Evolutionary conservation across 2,888 invertebrate genomes (phyloP).

Genomic region (Athetis lepigone): DNA sequence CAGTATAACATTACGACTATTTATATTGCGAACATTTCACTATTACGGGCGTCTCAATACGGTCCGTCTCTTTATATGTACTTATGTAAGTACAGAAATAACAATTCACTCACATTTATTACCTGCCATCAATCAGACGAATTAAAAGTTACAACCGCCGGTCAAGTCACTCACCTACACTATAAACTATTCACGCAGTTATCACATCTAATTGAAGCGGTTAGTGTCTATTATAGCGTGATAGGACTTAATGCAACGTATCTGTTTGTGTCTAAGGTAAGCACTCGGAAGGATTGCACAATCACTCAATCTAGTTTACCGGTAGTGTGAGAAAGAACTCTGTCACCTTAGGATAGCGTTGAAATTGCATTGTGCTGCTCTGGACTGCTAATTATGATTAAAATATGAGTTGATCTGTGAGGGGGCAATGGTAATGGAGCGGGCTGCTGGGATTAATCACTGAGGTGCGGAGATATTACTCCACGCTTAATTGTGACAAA

Average conservation of each 20-base stretch:
- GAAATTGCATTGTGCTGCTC: slow-evolving; percentile 24
- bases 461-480: slow-evolving; percentile 26
- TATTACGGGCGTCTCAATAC: slow-evolving; percentile 21
- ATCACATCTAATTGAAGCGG: slow-evolving; percentile 37
- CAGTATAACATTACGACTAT: slow-evolving; percentile 30
- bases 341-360: slow-evolving; percentile 23
- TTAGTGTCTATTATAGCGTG: slow-evolving; percentile 44
- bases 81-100: slow-evolving; percentile 13
- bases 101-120: slow-evolving; percentile 28
- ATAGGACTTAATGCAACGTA: slow-evolving; percentile 47
- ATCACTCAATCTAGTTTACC: slow-evolving; percentile 49
- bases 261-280: slow-evolving; percentile 59
- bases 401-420: slow-evolving; percentile 61
- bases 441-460: slow-evolving; percentile 51
- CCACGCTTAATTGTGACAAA: slow-evolving; percentile 20
- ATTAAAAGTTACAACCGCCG: slow-evolving; percentile 49
- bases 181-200: slow-evolving; percentile 28
- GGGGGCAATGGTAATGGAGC: slow-evolving; percentile 47
- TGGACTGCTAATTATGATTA: slow-evolving; percentile 54
- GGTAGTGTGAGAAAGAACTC: slow-evolving; percentile 9
- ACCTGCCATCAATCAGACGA: slow-evolving; percentile 51
- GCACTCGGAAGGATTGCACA: slow-evolving; percentile 55
- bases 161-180: slow-evolving; percentile 29
- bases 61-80: slow-evolving; percentile 1
- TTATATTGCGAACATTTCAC: slow-evolving; percentile 20